A percentile compares a stretch with the other conserved stretches of the same genome.
Conservation (phyloP, 2,113 vertebrate species). For the Pterocles orientalis region DNA sequence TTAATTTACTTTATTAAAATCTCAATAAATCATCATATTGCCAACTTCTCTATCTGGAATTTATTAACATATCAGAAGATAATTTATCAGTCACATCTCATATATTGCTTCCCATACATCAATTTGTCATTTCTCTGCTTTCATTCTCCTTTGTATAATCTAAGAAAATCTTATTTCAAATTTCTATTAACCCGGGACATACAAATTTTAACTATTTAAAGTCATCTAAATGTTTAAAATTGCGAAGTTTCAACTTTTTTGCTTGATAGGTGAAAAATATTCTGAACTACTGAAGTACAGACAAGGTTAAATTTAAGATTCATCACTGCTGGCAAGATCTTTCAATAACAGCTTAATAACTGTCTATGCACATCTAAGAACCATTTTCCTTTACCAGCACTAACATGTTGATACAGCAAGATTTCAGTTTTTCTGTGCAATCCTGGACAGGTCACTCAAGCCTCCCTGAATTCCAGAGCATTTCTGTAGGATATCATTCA, state of each 20-base stretch:
- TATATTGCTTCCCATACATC: slow-evolving; percentile 58
- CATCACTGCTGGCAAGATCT: neutral
- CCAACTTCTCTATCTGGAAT: slow-evolving; percentile 30
- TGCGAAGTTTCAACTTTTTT: neutral
- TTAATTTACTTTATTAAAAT: slow-evolving; percentile 61
- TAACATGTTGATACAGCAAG: neutral
- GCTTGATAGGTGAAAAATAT: neutral
- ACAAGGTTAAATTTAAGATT: neutral
- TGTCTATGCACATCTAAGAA: neutral
- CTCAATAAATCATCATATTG: slow-evolving; percentile 41
- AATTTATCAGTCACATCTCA: slow-evolving; percentile 59
- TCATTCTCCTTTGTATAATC: slow-evolving; percentile 13
- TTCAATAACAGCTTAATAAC: neutral
- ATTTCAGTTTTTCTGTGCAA: neutral
- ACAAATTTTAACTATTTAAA: neutral
- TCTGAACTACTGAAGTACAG: neutral
- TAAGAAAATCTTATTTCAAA: slow-evolving; percentile 21
- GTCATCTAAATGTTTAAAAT: neutral
- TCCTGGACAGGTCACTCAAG: neutral
- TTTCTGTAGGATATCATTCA: neutral
- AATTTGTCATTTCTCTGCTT: slow-evolving; percentile 48
- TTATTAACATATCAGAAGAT: slow-evolving; percentile 68
- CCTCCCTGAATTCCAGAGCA: neutral
- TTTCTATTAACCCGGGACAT: neutral
- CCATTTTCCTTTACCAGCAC: neutral